Conservation (phyloP, 92 coral and sea anemone genomes). For the Nematostella vectensis region DNA sequence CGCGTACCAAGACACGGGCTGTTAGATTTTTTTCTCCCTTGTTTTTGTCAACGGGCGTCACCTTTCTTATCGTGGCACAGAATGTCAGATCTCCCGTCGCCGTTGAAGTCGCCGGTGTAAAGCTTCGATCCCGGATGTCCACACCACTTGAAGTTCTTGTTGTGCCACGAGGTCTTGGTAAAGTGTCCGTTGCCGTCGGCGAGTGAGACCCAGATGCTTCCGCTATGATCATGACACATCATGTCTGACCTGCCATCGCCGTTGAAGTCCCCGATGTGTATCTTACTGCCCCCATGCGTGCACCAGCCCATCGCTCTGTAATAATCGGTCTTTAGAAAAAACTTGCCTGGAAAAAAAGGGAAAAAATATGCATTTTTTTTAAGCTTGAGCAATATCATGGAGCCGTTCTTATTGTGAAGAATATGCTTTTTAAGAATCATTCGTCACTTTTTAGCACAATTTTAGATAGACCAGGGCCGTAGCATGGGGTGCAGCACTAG, state of each 20-base stretch:
- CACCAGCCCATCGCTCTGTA: slow-evolving; percentile 18
- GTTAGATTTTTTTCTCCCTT: too few relatives aligned
- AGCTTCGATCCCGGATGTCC: not conserved
- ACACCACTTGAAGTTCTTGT: not conserved
- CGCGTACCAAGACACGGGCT: too few relatives aligned
- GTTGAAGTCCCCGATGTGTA: slow-evolving; percentile 6
- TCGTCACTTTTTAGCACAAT: too few relatives aligned
- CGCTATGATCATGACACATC: slow-evolving; percentile 7
- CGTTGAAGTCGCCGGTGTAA: slow-evolving; percentile 6
- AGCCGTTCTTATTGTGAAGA: too few relatives aligned
- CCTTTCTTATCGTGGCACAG: not conserved
- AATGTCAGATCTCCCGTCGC: slow-evolving; percentile 5
- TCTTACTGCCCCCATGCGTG: not conserved
- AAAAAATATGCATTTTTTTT: too few relatives aligned
- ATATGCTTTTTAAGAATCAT: too few relatives aligned
- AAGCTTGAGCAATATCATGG: too few relatives aligned
- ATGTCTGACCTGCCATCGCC: slow-evolving; percentile 12
- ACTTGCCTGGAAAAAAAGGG: not conserved
- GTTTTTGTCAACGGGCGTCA: not conserved
- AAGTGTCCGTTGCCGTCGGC: slow-evolving; percentile 3
- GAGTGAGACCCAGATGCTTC: slow-evolving; percentile 4
- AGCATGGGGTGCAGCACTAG: too few relatives aligned
- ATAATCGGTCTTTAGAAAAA: too few relatives aligned
- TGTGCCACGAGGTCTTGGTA: not conserved
- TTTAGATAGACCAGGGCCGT: too few relatives aligned